Base-by-base conservation (phyloP, 2,113 vertebrate species). In the Tachysurus fulvidraco region DNA sequence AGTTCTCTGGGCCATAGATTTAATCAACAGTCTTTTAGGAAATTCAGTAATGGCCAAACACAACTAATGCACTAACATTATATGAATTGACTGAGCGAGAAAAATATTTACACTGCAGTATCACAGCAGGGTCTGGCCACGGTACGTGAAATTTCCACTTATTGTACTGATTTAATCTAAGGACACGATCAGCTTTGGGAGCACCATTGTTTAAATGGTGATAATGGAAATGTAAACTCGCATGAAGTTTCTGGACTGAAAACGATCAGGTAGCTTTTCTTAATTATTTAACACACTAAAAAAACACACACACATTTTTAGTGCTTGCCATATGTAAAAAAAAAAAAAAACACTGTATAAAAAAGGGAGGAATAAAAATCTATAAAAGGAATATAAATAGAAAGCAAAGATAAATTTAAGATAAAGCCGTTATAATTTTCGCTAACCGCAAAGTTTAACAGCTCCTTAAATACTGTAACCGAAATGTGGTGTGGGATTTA, bases 31-130 rank as follows among this genome's bases (percentile, higher is more conserved):
- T 82, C 89, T 87, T 93, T 89, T 88, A 89, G 92, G 93, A 93
- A 95, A 94, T 93, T 91, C 90, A 93, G 91, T 85, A 89, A 93
- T 84, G 77, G 88, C 89, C 87, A 87, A 93, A 92, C 81, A 85
- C 67, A 80, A 83, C 88, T 90, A 74, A 89, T 92, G 89, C 76
- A 80, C 83, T 88, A 81, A 83, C 86, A 83, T 52, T 41, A 83
- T 60, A 50, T 84, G 89, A 79, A 88, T 89, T 89, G 87, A 88
- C 90, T 82, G 69, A 85, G 78, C 64, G 89, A 91, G 91, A 91
- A 94, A 93, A 94, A 94, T 94, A 94, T 95, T 95, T 93, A 93
- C 90, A 84, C 84, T 91, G 89, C 88, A 55, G 84, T 90, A 90
- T 94, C 89, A 12, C 88, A 88, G 87, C 88, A 41, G 41, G 91